Percentiles rank a stretch among this genome's conserved stretches.
Conservation (phyloP, 53 echinoderm and acorn worm genomes). For the Hippasteria phrygiana region DNA sequence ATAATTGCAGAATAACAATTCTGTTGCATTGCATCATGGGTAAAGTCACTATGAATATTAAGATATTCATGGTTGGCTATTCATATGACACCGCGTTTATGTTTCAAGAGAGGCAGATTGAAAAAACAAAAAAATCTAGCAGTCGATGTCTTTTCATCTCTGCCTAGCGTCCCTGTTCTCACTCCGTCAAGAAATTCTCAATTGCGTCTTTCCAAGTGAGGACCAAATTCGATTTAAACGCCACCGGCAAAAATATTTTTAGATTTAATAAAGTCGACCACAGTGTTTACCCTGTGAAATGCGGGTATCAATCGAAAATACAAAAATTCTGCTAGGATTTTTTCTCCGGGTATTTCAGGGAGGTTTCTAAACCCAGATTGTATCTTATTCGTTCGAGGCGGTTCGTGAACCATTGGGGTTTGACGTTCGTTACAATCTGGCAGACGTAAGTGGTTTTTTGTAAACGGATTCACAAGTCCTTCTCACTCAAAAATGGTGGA, state of each 20-base stretch:
- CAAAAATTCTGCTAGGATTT: neutral
- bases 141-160: no score
- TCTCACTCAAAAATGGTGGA: no score
- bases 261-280: slow-evolving; percentile 1
- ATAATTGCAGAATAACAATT: no score
- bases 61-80: no score
- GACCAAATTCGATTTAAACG: neutral
- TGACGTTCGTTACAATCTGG: no score
- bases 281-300: slow-evolving; percentile 26
- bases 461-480: no score
- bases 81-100: no score
- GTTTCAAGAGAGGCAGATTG: no score
- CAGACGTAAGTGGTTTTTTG: no score
- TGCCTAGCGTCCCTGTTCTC: neutral
- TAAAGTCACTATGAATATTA: no score
- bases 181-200: neutral
- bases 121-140: no score
- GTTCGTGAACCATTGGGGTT: neutral
- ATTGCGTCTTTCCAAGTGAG: neutral
- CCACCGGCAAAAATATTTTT: slow-evolving; percentile 2
- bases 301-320: neutral
- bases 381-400: neutral
- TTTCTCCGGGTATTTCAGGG: neutral
- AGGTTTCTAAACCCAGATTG: neutral
- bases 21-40: no score